Conservation (phyloP, 2,797 vertebrate genomes). For the Pempheris klunzingeri region DNA sequence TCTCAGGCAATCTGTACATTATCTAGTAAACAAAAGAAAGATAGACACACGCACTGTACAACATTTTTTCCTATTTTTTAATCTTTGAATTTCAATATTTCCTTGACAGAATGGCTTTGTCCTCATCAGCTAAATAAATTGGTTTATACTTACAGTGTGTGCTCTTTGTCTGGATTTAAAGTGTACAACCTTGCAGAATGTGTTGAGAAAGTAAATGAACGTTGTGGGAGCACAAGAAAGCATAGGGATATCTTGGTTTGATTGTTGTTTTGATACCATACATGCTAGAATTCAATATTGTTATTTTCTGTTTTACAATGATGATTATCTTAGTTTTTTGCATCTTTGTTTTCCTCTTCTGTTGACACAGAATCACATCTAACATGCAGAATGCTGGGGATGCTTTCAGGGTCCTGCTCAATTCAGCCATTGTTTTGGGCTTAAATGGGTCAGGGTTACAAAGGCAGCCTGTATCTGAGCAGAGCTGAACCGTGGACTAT, state of each 20-base stretch:
- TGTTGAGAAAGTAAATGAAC: constrained; percentile 20
- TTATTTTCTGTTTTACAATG: not conserved
- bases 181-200: constrained; percentile 3
- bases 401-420: constrained; percentile 55
- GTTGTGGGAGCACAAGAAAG: not conserved
- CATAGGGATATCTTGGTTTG: not conserved
- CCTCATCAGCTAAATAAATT: not conserved
- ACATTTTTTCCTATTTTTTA: not conserved
- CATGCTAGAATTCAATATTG: constrained; percentile 3
- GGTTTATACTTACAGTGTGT: constrained; percentile 7
- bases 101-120: not conserved
- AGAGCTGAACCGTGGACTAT: constrained; percentile 33
- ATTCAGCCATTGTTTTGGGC: constrained; percentile 63
- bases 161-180: constrained; percentile 21
- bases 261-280: constrained; percentile 37
- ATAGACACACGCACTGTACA: constrained; percentile 11
- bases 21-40: constrained; percentile 32
- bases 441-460: constrained; percentile 79
- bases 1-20: constrained; percentile 17
- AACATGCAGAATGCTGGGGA: constrained; percentile 28
- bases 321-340: constrained; percentile 6
- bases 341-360: not conserved
- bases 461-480: constrained; percentile 57
- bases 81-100: not conserved
- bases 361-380: constrained; percentile 31